Conservation (phyloP, 2,113 vertebrate genomes). For the Piprites chloris region DNA sequence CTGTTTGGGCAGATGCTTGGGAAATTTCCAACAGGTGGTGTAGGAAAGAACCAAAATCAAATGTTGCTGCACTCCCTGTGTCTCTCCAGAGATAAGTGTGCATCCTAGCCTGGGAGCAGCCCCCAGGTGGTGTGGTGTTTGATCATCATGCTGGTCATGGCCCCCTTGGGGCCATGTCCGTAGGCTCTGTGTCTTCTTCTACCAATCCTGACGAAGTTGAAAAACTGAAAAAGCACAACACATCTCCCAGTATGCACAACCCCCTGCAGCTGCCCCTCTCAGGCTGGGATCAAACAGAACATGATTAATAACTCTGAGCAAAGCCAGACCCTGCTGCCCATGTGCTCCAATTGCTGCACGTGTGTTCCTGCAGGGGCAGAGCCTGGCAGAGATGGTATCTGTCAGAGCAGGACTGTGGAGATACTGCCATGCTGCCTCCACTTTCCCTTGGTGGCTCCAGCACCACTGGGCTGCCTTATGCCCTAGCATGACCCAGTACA, state of each 20-base stretch:
- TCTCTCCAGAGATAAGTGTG: not conserved
- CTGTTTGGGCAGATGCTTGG: not conserved
- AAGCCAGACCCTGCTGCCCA: slow-evolving; percentile 28
- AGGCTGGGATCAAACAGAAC: slow-evolving; percentile 36
- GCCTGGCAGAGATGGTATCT: not conserved
- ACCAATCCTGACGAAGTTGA: not conserved
- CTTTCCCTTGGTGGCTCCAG: not conserved
- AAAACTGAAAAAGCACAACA: slow-evolving; percentile 44
- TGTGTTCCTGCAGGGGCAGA: not conserved
- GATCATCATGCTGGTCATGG: not conserved
- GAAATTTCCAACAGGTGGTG: not conserved
- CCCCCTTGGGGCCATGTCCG: not conserved
- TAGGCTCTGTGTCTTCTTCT: not conserved
- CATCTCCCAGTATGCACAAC: rapidly evolving
- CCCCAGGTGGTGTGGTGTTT: rapidly evolving
- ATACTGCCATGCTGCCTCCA: rapidly evolving
- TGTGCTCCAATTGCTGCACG: not conserved
- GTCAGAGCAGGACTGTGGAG: not conserved
- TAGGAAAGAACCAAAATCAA: not conserved
- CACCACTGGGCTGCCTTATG: not conserved
- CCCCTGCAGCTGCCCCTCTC: not conserved
- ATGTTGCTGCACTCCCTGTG: rapidly evolving
- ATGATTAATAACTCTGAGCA: not conserved
- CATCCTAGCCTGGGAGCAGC: not conserved
- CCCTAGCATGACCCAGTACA: not conserved